A percentile compares a stretch with the other conserved stretches of the same genome.
These are phyloP conservation scores for Conops quadrifasciatus DNA, from an alignment of 2,888 invertebrate species.

Conservation along the genomic window DNA sequence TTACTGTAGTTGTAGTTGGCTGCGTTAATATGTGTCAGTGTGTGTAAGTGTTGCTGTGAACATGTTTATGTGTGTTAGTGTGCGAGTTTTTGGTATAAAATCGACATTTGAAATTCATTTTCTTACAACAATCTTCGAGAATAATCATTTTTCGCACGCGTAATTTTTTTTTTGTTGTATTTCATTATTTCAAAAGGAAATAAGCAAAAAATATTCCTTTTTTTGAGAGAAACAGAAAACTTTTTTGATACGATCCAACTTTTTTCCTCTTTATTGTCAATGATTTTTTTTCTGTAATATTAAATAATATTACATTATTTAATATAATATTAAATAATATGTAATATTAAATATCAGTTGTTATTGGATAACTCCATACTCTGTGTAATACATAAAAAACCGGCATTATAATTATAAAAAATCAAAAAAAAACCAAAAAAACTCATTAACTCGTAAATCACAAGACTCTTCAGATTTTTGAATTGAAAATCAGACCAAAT, in stretches of 20 bases:
- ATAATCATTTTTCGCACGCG: slow-evolving; percentile 30
- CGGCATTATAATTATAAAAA: too few relatives aligned
- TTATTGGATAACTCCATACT: slow-evolving; percentile 12
- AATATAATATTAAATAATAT: too few relatives aligned
- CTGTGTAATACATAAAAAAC: slow-evolving; percentile 5
- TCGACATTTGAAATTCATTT: slow-evolving; percentile 24
- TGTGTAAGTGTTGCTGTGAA: background rate
- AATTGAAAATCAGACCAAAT: background rate
- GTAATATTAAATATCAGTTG: too few relatives aligned
- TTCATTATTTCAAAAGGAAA: too few relatives aligned
- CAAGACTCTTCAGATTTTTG: slow-evolving; percentile 23
- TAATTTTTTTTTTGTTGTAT: slow-evolving; percentile 18
- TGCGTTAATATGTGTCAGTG: background rate
- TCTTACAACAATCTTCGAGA: slow-evolving; percentile 21
- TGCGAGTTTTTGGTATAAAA: background rate
- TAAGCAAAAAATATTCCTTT: too few relatives aligned
- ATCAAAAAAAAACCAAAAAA: background rate
- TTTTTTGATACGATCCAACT: too few relatives aligned
- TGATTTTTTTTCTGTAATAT: too few relatives aligned
- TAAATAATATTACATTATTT: too few relatives aligned
- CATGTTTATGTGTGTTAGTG: background rate
- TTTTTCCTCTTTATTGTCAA: too few relatives aligned
- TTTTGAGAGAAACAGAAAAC: too few relatives aligned
- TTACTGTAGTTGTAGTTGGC: background rate
- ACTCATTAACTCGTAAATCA: background rate